Percentiles rank a stretch among this genome's conserved stretches.
phyloP scores from a whole-genome alignment of 2,888 invertebrate species.

The Spilarctia lutea region DNA sequence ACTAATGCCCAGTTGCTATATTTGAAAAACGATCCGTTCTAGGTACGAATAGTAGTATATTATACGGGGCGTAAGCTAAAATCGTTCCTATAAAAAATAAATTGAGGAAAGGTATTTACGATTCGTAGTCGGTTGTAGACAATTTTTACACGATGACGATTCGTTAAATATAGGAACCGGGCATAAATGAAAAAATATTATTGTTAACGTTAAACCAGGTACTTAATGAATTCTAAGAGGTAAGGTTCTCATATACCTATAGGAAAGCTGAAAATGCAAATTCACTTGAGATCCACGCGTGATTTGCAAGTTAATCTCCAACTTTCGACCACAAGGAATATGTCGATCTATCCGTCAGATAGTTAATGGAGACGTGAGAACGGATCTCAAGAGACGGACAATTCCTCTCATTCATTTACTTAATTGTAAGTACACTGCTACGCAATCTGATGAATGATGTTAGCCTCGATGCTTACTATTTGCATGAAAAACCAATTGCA shows the following conservation, averaged over 20 bases:
- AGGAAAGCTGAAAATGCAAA: constrained; percentile 4
- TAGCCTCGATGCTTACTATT: constrained; percentile 20
- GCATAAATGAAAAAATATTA: no score
- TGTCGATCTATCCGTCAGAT: constrained; percentile 2
- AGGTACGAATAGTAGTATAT: no score
- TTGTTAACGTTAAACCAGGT: no score
- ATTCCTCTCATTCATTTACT: constrained; percentile 21
- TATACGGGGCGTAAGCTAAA: no score
- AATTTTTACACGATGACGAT: no score
- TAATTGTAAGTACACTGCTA: constrained; percentile 13
- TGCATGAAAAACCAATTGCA: constrained; percentile 21
- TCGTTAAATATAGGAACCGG: no score
- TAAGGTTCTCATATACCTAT: not conserved
- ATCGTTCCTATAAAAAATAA: no score
- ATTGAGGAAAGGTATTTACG: no score
- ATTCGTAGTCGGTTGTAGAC: no score
- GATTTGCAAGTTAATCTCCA: constrained; percentile 11
- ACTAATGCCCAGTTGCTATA: no score
- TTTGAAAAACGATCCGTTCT: no score
- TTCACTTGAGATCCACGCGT: not conserved
- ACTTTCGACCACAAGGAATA: constrained; percentile 5
- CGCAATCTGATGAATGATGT: constrained; percentile 23
- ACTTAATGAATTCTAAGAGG: no score
- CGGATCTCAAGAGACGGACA: constrained; percentile 3
- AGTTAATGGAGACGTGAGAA: constrained; percentile 22